These are phyloP conservation scores for Drosophila ustulata DNA, from an alignment of 2,888 invertebrate species.

Conservation along the genomic window DNA sequence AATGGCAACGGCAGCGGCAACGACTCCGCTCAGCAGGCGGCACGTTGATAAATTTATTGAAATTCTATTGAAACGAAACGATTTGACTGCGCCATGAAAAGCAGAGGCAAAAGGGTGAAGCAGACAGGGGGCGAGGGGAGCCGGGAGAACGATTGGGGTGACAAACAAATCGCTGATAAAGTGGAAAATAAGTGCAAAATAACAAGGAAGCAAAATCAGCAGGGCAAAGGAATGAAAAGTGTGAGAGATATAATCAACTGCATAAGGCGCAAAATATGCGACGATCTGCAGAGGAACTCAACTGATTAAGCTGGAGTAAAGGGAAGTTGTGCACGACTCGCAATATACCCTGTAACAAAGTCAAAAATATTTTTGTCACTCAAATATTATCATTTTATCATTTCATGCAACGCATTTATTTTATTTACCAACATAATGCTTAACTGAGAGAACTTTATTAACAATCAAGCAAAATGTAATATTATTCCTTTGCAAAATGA, in stretches of 20 bases:
- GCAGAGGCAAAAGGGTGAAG: slow-evolving; percentile 17
- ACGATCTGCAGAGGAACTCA: neutral
- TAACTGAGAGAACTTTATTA: too few relatives aligned
- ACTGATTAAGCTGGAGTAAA: neutral
- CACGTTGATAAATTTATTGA: slow-evolving; percentile 79
- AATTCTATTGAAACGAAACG: slow-evolving; percentile 81
- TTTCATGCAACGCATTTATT: too few relatives aligned
- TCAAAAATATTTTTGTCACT: too few relatives aligned
- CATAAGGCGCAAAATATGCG: slow-evolving; percentile 10
- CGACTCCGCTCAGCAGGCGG: slow-evolving; percentile 44
- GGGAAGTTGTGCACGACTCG: neutral
- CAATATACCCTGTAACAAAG: neutral
- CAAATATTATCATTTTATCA: too few relatives aligned
- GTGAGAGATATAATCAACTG: slow-evolving; percentile 1
- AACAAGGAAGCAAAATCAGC: slow-evolving; percentile 3
- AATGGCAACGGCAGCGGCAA: slow-evolving; percentile 1
- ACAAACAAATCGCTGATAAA: slow-evolving; percentile 75
- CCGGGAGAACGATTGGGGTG: slow-evolving; percentile 5
- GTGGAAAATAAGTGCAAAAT: slow-evolving; percentile 72
- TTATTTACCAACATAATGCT: too few relatives aligned
- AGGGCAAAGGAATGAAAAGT: neutral
- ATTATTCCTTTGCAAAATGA: too few relatives aligned
- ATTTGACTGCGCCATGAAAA: slow-evolving; percentile 69
- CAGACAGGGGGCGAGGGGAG: neutral
- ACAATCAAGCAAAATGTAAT: too few relatives aligned